Conservation (phyloP, 2,113 vertebrate species). For the Atherinomorus stipes region DNA sequence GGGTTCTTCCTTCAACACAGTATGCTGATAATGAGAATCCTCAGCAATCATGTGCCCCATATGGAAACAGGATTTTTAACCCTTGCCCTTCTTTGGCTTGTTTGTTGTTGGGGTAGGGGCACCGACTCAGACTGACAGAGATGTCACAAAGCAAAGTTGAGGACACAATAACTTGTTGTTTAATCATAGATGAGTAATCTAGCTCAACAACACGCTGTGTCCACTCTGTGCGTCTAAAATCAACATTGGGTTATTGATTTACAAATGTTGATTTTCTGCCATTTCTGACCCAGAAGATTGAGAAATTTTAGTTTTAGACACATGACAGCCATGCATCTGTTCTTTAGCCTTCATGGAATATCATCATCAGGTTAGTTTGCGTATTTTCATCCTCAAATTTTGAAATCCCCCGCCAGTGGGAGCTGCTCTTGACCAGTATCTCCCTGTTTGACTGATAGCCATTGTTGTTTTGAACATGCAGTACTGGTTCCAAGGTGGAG, state of each 20-base stretch:
- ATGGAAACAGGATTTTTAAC: slow-evolving; percentile 50
- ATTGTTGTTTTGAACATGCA: slow-evolving; percentile 72
- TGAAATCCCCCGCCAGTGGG: slow-evolving; percentile 53
- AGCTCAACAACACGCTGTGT: slow-evolving; percentile 25
- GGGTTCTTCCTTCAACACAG: slow-evolving; percentile 27
- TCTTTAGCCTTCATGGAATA: slow-evolving; percentile 44
- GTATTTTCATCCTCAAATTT: slow-evolving; percentile 61
- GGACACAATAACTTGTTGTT: slow-evolving; percentile 42
- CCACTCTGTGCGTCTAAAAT: slow-evolving; percentile 31
- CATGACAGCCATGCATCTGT: slow-evolving; percentile 22
- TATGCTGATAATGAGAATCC: slow-evolving; percentile 51
- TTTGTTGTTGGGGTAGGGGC: slow-evolving; percentile 41
- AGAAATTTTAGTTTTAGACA: slow-evolving; percentile 10
- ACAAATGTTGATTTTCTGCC: no score
- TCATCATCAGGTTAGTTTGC: slow-evolving; percentile 32
- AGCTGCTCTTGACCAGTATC: slow-evolving; percentile 50
- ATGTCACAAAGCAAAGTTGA: slow-evolving; percentile 37
- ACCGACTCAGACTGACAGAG: slow-evolving; percentile 42
- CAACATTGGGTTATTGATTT: no score
- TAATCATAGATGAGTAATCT: slow-evolving; percentile 62
- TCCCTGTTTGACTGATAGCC: slow-evolving; percentile 54
- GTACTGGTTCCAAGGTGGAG: slow-evolving; percentile 61
- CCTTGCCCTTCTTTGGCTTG: slow-evolving; percentile 17
- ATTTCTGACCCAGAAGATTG: slow-evolving; percentile 4
- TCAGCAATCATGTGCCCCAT: slow-evolving; percentile 57